Base-by-base conservation (phyloP, 1,140 invertebrate species). In the Seison nebaliae region DNA sequence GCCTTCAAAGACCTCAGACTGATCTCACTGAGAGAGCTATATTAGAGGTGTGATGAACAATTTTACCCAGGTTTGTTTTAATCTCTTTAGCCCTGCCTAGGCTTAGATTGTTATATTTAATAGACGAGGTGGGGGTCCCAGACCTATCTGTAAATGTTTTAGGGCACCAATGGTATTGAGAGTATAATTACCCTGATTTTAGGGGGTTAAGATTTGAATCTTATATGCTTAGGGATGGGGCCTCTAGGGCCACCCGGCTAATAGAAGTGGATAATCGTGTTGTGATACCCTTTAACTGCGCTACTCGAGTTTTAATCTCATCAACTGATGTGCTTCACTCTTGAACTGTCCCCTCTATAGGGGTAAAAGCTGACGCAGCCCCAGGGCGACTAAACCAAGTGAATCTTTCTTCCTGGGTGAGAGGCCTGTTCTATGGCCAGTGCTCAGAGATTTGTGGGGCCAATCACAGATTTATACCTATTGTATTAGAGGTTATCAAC, bases 361-460 rank as follows among this genome's bases (percentile, higher is more conserved):
- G 66, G 11, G 54, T 71, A 24, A 73, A 73, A 59, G 53, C 65
- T 42, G 69, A 72, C 60, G 67, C 67, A 22, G 59, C 64, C 5
- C 69, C 69, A 15, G 69, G 69, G 0, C 67, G 69, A 24, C 48
- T 73, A 53, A 73, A 72, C 55, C 65, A 71, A 67, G 50, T 62
- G 35, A 61, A 44, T 41, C 60, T 69, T 51, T 52, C 51, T 45
- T 51, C 63, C 50, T 66, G 63, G 44, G 60, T 63, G 28, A 48
- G 64, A 22, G 68, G 70, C 30, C 43, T 70, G 47, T 70, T 63
- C 53, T 71, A 54, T 58, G 70, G 70, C 0, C 70, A 74, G 65
- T 74, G 71, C 54, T 73, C 70, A 49, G 72, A 74, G 66, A 72
- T 74, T 64, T 74, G 70, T 65, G 70, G 70, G 5, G 59, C 62